Base-by-base conservation (phyloP, 1,140 invertebrate species). In the Drosophila ercepeae region DNA sequence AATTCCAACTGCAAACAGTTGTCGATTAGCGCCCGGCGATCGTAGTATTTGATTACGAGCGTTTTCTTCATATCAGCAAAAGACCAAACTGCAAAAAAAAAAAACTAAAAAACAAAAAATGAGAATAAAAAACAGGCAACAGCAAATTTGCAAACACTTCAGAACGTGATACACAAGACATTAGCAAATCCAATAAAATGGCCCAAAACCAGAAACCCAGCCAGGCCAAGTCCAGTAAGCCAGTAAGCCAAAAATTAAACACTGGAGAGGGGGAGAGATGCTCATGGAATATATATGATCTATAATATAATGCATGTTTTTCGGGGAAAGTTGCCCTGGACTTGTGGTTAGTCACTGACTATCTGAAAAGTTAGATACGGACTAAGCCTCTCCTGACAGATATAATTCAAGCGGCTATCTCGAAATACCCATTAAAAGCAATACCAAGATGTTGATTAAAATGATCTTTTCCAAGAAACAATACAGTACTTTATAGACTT, bases 1-100 rank as follows among this genome's bases (percentile, higher is more conserved):
- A 83, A 84, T 83, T 83, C 63, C 54, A 67, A 84, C 63, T 60
- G 81, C 75, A 86, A 83, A 83, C 75, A 79, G 57, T 72, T 78
- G 60, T 48, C 75, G 79, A 83, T 83, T 83, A 75, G 72, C 63
- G 39, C 14, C 36, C 63, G 63, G 19, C 52, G 64, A 73, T 84
- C 79, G 59, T 68, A 67, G 75, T 72, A 68, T 79, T 79, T 72
- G 75, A 73, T 86, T 86, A 64, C 70, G 60, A 23, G 23, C 60
- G 59, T 64, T 72, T 29, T 32, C 46, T 59, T 55, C 65, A 49
- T 86, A 83, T 75, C 75, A 78, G 74, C 41, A 27, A 29, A 69
- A 36, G 45, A 55, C 45, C 34, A 16, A 42, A 57, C 13, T 36
- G 46, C 69, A 41, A 76, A 71, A 68, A 25, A 27, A 18, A 25